Evolutionary conservation across 2,113 vertebrate genomes (phyloP).

Genomic region (Pomatorhinus ruficollis): DNA sequence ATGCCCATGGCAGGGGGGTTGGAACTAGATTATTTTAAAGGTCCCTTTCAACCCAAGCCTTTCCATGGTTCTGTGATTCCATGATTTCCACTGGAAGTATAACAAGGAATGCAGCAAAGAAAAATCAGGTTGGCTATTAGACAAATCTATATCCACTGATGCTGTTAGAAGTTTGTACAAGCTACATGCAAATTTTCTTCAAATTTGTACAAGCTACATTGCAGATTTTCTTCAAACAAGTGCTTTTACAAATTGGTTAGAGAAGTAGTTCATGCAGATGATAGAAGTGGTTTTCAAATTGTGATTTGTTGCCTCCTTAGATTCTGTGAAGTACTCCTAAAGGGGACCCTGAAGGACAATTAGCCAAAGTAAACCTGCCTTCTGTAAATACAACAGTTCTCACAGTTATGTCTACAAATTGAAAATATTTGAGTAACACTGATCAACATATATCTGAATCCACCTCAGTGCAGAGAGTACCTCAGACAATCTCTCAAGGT

Average conservation of each 20-base stretch:
- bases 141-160: not conserved
- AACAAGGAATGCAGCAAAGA: not conserved
- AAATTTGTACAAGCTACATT: not conserved
- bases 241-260: not conserved
- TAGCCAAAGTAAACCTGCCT: not conserved
- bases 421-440: not conserved
- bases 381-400: not conserved
- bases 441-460: not conserved
- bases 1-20: accelerated
- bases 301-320: not conserved
- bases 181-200: not conserved
- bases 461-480: not conserved
- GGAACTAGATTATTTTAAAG: not conserved
- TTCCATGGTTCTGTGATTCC: not conserved
- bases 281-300: not conserved
- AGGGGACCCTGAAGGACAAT: not conserved
- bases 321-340: not conserved
- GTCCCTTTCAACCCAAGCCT: not conserved
- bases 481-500: not conserved
- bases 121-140: not conserved
- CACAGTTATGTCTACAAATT: not conserved
- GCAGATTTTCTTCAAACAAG: not conserved
- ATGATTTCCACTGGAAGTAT: not conserved
- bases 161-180: not conserved
- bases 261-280: not conserved